A percentile compares a stretch with the other conserved stretches of the same genome.
phyloP scores from a whole-genome alignment of 2,797 vertebrate species.

The Orestias chungarensis region DNA sequence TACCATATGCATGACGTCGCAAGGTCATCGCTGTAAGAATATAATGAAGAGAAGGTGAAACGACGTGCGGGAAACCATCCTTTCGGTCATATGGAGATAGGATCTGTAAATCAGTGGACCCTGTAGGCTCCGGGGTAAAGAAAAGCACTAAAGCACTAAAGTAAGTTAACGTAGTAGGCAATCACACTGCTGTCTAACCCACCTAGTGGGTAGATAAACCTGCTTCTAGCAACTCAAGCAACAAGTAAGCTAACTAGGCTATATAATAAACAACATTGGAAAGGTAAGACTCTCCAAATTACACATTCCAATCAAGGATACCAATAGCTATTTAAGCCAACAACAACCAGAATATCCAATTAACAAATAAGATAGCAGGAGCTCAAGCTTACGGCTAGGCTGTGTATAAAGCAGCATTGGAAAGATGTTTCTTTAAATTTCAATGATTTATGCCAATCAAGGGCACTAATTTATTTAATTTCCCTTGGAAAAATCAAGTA shows the following conservation, averaged over 20 bases:
- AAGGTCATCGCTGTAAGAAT: conserved; percentile 48
- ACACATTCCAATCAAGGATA: too few relatives aligned
- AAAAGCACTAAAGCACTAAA: conserved; percentile 19
- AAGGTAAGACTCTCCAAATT: too few relatives aligned
- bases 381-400: neutral
- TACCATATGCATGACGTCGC: conserved; percentile 53
- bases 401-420: too few relatives aligned
- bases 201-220: neutral
- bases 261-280: too few relatives aligned
- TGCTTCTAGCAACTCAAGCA: neutral
- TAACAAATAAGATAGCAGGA: neutral
- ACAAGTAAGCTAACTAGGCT: too few relatives aligned
- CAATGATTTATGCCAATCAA: too few relatives aligned
- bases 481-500: too few relatives aligned
- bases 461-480: too few relatives aligned
- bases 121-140: conserved; percentile 36
- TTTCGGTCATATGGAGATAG: conserved; percentile 54
- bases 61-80: conserved; percentile 46
- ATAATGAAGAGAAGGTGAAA: conserved; percentile 35
- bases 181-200: neutral
- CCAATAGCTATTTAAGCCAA: neutral
- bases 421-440: too few relatives aligned
- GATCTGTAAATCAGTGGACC: conserved; percentile 55
- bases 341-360: neutral
- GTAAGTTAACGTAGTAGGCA: neutral